phyloP scores from a whole-genome alignment of 2,113 vertebrate genomes.

The Nesogale talazaci region DNA sequence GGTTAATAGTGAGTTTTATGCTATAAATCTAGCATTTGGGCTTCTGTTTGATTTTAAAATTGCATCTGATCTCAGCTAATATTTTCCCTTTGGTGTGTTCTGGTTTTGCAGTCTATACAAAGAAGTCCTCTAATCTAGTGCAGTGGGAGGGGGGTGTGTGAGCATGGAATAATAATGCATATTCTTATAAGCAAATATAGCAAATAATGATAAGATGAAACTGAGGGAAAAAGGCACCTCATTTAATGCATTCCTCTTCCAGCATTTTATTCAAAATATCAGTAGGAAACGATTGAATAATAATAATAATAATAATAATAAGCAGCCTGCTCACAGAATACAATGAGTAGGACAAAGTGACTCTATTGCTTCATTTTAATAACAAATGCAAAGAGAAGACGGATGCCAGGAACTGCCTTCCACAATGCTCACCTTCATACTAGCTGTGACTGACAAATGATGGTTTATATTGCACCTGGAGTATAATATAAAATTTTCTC shows the following conservation, averaged over 20 bases:
- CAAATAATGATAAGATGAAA: neutral
- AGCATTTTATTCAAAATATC: constrained; percentile 40
- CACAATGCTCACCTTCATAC: neutral
- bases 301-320: constrained; percentile 31
- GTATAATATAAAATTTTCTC: constrained; percentile 36
- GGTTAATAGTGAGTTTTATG: neutral
- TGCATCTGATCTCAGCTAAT: neutral
- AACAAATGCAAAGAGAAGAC: constrained; percentile 39
- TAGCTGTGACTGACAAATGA: neutral
- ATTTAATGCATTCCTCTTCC: neutral
- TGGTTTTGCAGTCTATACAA: neutral
- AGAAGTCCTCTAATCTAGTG: neutral
- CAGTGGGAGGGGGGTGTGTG: neutral
- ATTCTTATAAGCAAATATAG: neutral
- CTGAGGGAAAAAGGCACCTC: constrained; percentile 9
- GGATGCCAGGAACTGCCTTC: neutral
- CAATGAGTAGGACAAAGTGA: neutral
- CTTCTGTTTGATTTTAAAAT: constrained; percentile 30
- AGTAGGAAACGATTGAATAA: constrained; percentile 20
- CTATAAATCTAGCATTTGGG: constrained; percentile 2
- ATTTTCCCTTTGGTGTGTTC: neutral
- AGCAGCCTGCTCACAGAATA: constrained; percentile 18
- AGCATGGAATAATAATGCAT: neutral
- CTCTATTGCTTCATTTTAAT: constrained; percentile 33
- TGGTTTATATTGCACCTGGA: constrained; percentile 3